Percentiles rank a stretch among this genome's conserved stretches.
These are phyloP conservation scores for Alauda arvensis DNA, from an alignment of 2,797 vertebrate genomes.

Conservation along the genomic window DNA sequence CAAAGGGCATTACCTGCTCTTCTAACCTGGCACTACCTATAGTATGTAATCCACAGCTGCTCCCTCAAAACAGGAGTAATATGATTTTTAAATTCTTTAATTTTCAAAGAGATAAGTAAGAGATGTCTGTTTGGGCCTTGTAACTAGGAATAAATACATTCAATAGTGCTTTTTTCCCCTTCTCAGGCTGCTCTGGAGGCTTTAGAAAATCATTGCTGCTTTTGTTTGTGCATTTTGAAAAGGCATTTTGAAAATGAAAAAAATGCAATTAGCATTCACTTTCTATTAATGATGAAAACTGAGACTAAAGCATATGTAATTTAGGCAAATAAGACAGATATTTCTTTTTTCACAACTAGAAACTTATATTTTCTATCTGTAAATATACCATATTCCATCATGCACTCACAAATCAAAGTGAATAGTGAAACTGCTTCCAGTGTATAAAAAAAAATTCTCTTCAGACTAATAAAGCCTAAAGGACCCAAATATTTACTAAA, in stretches of 20 bases:
- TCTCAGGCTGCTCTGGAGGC: neutral
- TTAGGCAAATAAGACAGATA: neutral
- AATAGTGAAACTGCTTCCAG: neutral
- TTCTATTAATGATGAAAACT: neutral
- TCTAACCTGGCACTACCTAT: neutral
- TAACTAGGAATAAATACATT: neutral
- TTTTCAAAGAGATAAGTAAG: neutral
- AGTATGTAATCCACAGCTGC: neutral
- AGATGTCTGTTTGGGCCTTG: neutral
- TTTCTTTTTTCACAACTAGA: conserved; percentile 1
- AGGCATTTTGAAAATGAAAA: neutral
- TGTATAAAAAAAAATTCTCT: neutral
- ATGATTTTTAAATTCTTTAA: neutral
- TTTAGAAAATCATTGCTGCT: neutral
- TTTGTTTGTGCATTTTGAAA: neutral
- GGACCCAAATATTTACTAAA: conserved; percentile 23
- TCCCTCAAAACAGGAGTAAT: neutral
- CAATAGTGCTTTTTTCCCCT: neutral
- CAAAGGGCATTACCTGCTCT: neutral
- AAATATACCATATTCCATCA: neutral
- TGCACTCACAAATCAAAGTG: neutral
- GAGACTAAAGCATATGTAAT: neutral
- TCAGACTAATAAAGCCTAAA: neutral
- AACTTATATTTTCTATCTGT: neutral
- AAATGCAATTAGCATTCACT: neutral